Conservation (phyloP, 2,797 vertebrate genomes). For the Eurystomus glaucurus region DNA sequence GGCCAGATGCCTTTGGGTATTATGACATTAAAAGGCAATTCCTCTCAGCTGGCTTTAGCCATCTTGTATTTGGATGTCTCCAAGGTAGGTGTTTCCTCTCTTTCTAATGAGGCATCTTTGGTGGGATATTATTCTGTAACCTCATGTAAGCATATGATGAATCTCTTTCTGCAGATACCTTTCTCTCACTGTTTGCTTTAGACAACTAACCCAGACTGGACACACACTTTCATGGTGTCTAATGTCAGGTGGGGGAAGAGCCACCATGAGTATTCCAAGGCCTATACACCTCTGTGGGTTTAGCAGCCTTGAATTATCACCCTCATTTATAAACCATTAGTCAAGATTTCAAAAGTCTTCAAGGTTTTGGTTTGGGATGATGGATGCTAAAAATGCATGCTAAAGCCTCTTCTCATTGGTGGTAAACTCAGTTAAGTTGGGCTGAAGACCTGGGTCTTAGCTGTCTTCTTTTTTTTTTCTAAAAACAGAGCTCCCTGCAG, state of each 20-base stretch:
- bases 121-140: not conserved
- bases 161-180: not conserved
- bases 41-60: not conserved
- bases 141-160: not conserved
- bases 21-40: not conserved
- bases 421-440: not conserved
- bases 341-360: not conserved
- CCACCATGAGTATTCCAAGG: not conserved
- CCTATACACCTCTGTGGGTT: not conserved
- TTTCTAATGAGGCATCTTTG: accelerated
- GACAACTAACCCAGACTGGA: not conserved
- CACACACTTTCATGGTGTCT: not conserved
- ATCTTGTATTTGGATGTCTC: not conserved
- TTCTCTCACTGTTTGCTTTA: not conserved
- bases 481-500: not conserved
- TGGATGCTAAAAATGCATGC: not conserved
- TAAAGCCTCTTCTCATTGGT: not conserved
- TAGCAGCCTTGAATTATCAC: not conserved
- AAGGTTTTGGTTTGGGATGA: not conserved
- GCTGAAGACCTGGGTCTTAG: not conserved
- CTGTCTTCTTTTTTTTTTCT: not conserved
- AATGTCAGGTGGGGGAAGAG: not conserved
- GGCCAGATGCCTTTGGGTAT: not conserved
- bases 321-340: not conserved
- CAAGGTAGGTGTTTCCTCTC: not conserved